These are phyloP conservation scores for Scopus umbretta DNA, from an alignment of 2,113 vertebrate genomes.

Conservation along the genomic window DNA sequence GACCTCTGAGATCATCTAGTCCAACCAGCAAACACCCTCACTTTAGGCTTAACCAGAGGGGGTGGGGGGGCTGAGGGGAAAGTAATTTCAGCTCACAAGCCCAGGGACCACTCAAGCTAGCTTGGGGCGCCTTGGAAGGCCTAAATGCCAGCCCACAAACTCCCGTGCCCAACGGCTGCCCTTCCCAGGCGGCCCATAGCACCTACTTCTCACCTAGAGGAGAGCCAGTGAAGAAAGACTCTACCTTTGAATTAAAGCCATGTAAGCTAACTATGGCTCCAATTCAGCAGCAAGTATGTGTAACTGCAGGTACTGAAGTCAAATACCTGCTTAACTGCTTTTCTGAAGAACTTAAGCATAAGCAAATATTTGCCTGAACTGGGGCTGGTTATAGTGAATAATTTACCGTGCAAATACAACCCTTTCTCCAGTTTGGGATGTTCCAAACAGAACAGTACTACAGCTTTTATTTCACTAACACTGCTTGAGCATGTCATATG, in stretches of 20 bases:
- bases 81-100: fast-evolving
- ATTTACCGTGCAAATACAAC: neutral
- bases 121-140: neutral
- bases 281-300: neutral
- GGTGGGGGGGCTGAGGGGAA: too few relatives aligned
- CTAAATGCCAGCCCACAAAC: neutral
- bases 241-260: neutral
- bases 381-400: neutral
- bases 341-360: neutral
- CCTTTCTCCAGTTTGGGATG: neutral
- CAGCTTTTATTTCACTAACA: neutral
- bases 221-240: neutral
- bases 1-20: too few relatives aligned
- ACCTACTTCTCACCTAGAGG: too few relatives aligned
- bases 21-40: too few relatives aligned
- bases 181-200: neutral
- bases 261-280: neutral
- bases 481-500: neutral
- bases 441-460: neutral
- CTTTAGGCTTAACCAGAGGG: neutral
- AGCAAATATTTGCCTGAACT: conserved; percentile 6
- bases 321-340: neutral
- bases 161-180: fast-evolving
- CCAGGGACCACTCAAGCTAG: neutral
- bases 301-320: neutral